Evolutionary conservation across 2,797 vertebrate genomes (phyloP).

Genomic region (Pangasius djambal): DNA sequence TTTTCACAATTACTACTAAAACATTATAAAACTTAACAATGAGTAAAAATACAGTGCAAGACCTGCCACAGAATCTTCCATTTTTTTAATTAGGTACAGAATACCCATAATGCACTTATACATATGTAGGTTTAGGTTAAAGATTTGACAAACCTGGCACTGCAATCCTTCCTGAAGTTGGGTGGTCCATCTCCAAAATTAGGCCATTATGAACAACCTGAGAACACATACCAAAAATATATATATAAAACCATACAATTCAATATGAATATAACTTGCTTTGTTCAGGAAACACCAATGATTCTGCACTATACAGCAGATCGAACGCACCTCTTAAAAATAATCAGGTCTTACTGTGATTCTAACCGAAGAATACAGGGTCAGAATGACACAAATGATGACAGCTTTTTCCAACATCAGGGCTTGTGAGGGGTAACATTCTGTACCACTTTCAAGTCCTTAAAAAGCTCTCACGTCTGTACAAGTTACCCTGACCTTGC

Average conservation of each 20-base stretch:
- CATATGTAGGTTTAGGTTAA: background rate
- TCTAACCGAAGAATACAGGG: slow-evolving; percentile 16
- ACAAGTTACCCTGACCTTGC: slow-evolving; percentile 35
- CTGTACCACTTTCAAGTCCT: slow-evolving; percentile 27
- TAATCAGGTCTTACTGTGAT: background rate
- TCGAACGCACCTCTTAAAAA: background rate
- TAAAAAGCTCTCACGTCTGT: slow-evolving; percentile 33
- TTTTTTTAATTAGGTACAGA: background rate
- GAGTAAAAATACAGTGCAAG: background rate
- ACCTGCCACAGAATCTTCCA: background rate
- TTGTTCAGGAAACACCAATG: background rate
- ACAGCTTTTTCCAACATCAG: background rate
- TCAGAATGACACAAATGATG: slow-evolving; percentile 37
- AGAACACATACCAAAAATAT: background rate
- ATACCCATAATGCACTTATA: background rate
- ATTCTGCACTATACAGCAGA: background rate
- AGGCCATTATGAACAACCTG: slow-evolving; percentile 84
- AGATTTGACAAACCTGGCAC: slow-evolving; percentile 79
- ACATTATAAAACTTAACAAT: background rate
- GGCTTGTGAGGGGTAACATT: slow-evolving; percentile 20
- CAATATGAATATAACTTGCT: background rate
- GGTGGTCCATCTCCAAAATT: slow-evolving; percentile 83
- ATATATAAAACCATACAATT: background rate
- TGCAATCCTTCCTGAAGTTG: slow-evolving; percentile 78
- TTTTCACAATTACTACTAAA: background rate